Evolutionary conservation across 2,113 vertebrate genomes (phyloP).

Genomic region (Rafetus swinhoei): DNA sequence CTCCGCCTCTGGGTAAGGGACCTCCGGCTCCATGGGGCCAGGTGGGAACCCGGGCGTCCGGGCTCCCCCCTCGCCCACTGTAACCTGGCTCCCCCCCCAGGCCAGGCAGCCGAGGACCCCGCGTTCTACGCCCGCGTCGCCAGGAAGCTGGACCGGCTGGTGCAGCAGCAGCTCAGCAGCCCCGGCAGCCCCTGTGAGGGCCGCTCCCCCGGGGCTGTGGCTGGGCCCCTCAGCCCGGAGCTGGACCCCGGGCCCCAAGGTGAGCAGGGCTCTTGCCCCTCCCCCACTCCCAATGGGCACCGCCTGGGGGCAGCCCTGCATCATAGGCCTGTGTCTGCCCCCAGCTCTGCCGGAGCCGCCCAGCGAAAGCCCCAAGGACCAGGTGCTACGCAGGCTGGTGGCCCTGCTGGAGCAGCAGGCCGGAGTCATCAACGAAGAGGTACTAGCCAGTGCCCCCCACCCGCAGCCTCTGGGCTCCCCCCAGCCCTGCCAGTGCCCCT

Average conservation of each 20-base stretch:
- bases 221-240: background rate
- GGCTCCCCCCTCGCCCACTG: background rate
- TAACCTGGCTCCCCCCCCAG: background rate
- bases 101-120: background rate
- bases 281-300: background rate
- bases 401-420: constrained; percentile 74
- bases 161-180: constrained; percentile 60
- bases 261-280: background rate
- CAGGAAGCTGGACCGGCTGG: constrained; percentile 68
- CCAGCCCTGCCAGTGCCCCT: background rate
- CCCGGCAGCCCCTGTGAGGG: background rate
- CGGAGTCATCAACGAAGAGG: constrained; percentile 72
- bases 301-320: background rate
- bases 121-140: constrained; percentile 74
- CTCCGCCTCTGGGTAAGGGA: constrained; percentile 40
- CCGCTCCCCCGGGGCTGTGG: constrained; percentile 35
- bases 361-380: constrained; percentile 57
- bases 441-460: constrained; percentile 16
- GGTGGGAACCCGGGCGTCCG: background rate
- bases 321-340: background rate
- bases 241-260: background rate
- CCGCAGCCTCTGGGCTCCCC: background rate
- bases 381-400: constrained; percentile 67
- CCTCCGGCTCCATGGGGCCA: background rate
- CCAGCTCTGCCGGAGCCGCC: background rate